A percentile compares a stretch with the other conserved stretches of the same genome.
Evolutionary conservation across 2,888 invertebrate species (phyloP).

Genomic region (Urechis unicinctus): DNA sequence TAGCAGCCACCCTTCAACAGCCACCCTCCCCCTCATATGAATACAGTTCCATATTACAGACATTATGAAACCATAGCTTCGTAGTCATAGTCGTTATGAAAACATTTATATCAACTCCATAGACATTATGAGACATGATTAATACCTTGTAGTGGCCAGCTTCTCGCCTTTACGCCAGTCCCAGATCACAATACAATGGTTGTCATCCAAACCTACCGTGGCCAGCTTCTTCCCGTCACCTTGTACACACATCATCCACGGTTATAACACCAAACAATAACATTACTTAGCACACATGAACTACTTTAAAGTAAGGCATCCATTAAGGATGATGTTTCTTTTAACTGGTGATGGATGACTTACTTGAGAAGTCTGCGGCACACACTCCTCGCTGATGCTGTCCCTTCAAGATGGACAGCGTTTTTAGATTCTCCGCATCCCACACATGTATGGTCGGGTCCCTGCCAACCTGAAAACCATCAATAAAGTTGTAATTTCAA

Average conservation of each 20-base stretch:
- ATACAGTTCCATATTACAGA: too few relatives aligned
- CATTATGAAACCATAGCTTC: too few relatives aligned
- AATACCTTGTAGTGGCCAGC: conserved; percentile 49
- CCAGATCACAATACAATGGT: conserved; percentile 52
- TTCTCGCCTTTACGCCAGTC: conserved; percentile 53
- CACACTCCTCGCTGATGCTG: conserved; percentile 50
- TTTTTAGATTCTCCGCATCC: conserved; percentile 50
- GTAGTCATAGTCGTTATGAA: too few relatives aligned
- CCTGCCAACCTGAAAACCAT: conserved; percentile 43
- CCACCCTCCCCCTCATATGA: too few relatives aligned
- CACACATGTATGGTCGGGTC: conserved; percentile 51
- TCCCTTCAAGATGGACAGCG: conserved; percentile 49
- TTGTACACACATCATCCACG: conserved; percentile 16
- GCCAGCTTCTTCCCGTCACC: conserved; percentile 51
- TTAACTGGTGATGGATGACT: neutral
- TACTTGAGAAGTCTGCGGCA: conserved; percentile 51
- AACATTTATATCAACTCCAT: too few relatives aligned
- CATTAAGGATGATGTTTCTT: too few relatives aligned
- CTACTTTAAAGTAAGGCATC: too few relatives aligned
- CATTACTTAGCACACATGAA: neutral
- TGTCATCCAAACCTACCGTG: conserved; percentile 51
- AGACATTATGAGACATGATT: neutral
- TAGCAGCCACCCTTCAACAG: too few relatives aligned
- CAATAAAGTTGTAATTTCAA: too few relatives aligned
- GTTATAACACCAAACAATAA: neutral